Evolutionary conservation across 2,888 invertebrate species (phyloP).

Genomic region (Ornithoptera priamus): DNA sequence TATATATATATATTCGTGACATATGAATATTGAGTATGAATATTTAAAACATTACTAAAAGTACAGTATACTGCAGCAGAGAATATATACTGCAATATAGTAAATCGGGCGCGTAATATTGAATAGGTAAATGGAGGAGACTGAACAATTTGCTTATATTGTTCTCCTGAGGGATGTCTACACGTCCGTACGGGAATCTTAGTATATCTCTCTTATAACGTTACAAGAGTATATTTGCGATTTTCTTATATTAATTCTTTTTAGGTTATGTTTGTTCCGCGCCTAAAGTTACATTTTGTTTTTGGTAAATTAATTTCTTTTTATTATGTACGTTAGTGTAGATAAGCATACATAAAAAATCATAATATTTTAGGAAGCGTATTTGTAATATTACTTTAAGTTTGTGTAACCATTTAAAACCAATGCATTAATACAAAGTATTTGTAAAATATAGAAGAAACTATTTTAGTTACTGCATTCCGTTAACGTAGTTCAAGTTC

Average conservation of each 20-base stretch:
- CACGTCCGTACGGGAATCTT: constrained; percentile 7
- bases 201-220: constrained; percentile 10
- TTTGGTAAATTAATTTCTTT: neutral
- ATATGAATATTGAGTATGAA: no score
- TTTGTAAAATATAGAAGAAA: no score
- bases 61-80: neutral
- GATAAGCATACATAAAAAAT: no score
- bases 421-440: no score
- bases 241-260: constrained; percentile 9
- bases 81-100: neutral
- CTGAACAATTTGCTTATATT: constrained; percentile 21
- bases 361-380: no score
- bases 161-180: constrained; percentile 18
- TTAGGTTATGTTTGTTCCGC: neutral
- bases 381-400: no score
- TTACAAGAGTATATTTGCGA: constrained; percentile 11
- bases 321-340: neutral
- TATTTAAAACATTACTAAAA: neutral
- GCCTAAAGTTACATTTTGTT: neutral
- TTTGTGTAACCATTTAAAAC: no score
- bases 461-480: no score
- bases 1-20: no score
- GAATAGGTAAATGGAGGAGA: constrained; percentile 17
- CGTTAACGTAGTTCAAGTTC: no score
- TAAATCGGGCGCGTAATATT: constrained; percentile 6